phyloP scores from a whole-genome alignment of 2,797 vertebrate species.

The Oceanodroma leucorhoa region DNA sequence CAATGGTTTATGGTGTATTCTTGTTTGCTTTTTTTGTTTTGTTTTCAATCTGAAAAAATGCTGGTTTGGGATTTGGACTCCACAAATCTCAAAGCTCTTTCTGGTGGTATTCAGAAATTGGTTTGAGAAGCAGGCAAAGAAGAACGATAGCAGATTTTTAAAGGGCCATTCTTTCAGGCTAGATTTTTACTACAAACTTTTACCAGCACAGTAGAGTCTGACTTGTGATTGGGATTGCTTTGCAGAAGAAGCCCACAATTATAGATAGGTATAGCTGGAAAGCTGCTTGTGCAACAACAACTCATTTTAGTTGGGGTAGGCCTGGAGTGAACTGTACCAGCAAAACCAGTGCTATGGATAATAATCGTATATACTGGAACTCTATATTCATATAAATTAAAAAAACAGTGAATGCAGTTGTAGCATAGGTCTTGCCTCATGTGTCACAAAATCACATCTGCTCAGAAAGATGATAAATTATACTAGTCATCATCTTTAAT shows the following conservation, averaged over 20 bases:
- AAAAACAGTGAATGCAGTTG: not conserved
- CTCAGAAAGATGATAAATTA: not conserved
- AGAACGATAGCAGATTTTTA: not conserved
- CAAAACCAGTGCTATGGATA: not conserved
- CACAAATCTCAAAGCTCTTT: not conserved
- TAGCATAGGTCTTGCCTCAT: not conserved
- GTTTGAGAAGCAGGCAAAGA: not conserved
- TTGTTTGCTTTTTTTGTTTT: not conserved
- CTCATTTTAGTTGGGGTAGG: not conserved
- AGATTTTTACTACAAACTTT: not conserved
- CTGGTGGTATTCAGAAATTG: not conserved
- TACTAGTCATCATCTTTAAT: not conserved
- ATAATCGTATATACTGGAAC: not conserved
- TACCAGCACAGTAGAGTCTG: not conserved
- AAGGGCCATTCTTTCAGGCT: not conserved
- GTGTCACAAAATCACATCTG: not conserved
- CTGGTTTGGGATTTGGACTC: not conserved
- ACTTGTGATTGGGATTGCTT: not conserved
- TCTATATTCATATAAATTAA: not conserved
- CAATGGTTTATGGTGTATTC: not conserved
- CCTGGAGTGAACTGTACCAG: not conserved
- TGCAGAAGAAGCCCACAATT: not conserved
- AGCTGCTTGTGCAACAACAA: not conserved
- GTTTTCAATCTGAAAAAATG: not conserved
- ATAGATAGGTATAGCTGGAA: not conserved